phyloP scores from a whole-genome alignment of 2,888 invertebrate genomes.

The Phania funesta region DNA sequence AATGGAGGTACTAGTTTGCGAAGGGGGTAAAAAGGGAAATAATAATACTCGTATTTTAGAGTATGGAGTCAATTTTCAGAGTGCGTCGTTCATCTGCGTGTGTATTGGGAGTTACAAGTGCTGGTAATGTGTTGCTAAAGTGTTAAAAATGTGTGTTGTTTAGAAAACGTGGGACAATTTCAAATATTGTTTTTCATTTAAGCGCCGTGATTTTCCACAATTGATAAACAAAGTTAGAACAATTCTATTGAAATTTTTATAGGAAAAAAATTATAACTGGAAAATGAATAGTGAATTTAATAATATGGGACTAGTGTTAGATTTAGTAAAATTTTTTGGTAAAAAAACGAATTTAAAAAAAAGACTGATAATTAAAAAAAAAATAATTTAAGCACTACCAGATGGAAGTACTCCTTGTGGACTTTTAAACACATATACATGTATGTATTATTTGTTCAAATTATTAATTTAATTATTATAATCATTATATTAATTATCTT shows the following conservation, averaged over 20 bases:
- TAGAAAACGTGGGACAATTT: constrained; percentile 41
- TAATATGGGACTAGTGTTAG: too few relatives aligned
- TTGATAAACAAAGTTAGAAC: constrained; percentile 15
- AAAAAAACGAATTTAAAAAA: too few relatives aligned
- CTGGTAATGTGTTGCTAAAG: constrained; percentile 33
- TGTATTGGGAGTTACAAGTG: constrained; percentile 22
- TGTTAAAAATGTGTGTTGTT: constrained; percentile 44
- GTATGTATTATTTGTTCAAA: too few relatives aligned
- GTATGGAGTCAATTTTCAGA: constrained; percentile 30
- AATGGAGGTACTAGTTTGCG: neutral
- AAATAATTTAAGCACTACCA: too few relatives aligned
- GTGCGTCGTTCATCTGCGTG: constrained; percentile 17
- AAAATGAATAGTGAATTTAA: too few relatives aligned
- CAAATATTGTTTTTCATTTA: constrained; percentile 1
- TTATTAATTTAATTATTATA: too few relatives aligned
- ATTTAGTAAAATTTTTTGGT: too few relatives aligned
- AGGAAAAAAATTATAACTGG: neutral
- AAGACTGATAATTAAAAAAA: too few relatives aligned
- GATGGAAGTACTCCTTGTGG: too few relatives aligned
- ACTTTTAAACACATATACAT: too few relatives aligned
- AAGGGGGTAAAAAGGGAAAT: constrained; percentile 3
- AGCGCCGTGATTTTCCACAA: neutral
- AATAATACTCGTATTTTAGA: constrained; percentile 36
- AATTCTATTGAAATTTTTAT: neutral
- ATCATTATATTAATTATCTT: too few relatives aligned